Evolutionary conservation across 2,797 vertebrate genomes (phyloP).

Genomic region (Hippocampus kuda): DNA sequence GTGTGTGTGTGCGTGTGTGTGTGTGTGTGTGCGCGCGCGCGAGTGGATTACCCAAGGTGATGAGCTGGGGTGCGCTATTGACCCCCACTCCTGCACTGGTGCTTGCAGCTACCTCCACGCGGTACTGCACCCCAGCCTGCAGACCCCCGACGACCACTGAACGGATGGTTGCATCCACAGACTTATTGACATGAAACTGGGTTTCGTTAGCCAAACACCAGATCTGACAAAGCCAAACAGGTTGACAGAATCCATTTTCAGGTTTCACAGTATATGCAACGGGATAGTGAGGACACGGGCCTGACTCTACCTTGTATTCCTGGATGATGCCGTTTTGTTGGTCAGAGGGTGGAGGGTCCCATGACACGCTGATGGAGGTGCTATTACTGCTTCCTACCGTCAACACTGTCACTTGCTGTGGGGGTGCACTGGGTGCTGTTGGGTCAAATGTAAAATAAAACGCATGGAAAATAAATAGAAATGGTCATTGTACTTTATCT

Average conservation of each 20-base stretch:
- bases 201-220: constrained; percentile 98
- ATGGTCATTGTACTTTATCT: constrained; percentile 17
- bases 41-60: constrained; percentile 80
- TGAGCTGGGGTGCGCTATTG: constrained; percentile 88
- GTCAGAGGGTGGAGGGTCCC: constrained; percentile 92
- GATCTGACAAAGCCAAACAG: constrained; percentile 71
- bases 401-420: constrained; percentile 91
- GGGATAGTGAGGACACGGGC: not conserved
- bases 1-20: constrained; percentile 15
- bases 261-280: constrained; percentile 15
- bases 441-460: constrained; percentile 4
- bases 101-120: constrained; percentile 90
- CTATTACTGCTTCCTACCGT: constrained; percentile 91
- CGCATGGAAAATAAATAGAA: constrained; percentile 10
- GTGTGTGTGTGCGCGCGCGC: constrained; percentile 11
- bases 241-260: constrained; percentile 29
- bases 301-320: constrained; percentile 82
- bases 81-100: constrained; percentile 91
- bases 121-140: constrained; percentile 88
- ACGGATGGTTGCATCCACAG: constrained; percentile 92
- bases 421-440: constrained; percentile 88
- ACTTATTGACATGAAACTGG: constrained; percentile 94
- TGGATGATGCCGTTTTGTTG: constrained; percentile 98
- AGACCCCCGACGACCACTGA: constrained; percentile 93
- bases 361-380: constrained; percentile 96